Evolutionary conservation across 1,140 invertebrate genomes (phyloP).

Genomic region (Ceratina australensis): DNA sequence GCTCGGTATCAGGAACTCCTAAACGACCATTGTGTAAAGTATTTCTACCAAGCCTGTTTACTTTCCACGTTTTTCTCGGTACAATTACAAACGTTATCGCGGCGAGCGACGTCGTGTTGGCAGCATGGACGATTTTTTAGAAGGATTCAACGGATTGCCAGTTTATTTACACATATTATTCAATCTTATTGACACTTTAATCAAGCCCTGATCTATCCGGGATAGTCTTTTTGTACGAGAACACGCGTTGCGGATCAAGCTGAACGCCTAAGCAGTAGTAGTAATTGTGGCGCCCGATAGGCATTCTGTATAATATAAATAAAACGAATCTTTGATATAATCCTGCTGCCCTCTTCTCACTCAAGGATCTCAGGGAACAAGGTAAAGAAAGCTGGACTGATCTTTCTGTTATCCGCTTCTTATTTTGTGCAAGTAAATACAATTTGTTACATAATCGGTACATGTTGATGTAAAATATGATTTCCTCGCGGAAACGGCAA

Average conservation of each 20-base stretch:
- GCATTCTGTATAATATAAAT: constrained; percentile 37
- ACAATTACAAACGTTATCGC: too few relatives aligned
- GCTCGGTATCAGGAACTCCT: constrained; percentile 85
- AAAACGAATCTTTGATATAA: constrained; percentile 43
- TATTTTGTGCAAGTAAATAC: constrained; percentile 51
- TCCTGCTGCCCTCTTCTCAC: background rate
- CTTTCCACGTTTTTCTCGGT: background rate
- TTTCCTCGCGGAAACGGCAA: constrained; percentile 21
- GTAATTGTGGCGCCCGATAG: background rate
- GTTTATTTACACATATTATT: constrained; percentile 19
- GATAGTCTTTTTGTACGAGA: constrained; percentile 18
- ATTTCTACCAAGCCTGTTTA: constrained; percentile 32
- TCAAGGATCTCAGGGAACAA: background rate
- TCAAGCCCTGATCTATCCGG: background rate
- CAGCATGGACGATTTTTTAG: constrained; percentile 13
- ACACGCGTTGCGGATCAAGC: background rate
- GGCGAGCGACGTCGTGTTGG: background rate
- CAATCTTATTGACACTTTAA: constrained; percentile 29
- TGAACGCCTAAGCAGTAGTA: background rate
- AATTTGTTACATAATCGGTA: constrained; percentile 49
- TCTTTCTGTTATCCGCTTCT: constrained; percentile 39
- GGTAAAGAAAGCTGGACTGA: background rate
- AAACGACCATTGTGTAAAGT: constrained; percentile 44
- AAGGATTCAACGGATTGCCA: background rate
- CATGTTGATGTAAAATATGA: constrained; percentile 42